These are phyloP conservation scores for Salvelinus namaycush DNA, from an alignment of 2,113 vertebrate genomes.

Conservation along the genomic window DNA sequence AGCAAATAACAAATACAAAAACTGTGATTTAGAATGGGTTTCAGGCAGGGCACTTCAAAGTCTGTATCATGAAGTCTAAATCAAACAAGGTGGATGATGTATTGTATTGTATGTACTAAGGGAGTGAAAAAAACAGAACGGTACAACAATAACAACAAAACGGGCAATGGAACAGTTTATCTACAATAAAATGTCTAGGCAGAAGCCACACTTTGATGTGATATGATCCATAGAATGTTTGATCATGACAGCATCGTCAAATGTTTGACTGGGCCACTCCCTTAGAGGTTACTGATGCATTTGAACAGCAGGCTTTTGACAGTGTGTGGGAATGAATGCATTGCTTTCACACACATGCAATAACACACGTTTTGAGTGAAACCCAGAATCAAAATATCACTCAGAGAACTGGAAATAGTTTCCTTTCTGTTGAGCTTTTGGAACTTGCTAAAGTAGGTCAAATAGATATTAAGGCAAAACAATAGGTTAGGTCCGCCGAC, in stretches of 20 bases:
- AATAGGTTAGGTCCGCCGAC: constrained; percentile 53
- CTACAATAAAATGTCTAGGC: background rate
- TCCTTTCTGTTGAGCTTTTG: constrained; percentile 1
- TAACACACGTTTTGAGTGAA: constrained; percentile 12
- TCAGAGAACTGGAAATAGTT: constrained; percentile 5
- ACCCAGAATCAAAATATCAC: constrained; percentile 12
- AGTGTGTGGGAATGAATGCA: constrained; percentile 12
- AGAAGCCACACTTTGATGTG: background rate
- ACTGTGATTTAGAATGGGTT: constrained; percentile 10
- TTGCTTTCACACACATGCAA: background rate
- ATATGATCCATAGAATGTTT: constrained; percentile 5
- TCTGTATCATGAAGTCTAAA: background rate
- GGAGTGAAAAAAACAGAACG: constrained; percentile 8
- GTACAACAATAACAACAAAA: constrained; percentile 31
- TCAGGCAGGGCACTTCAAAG: background rate
- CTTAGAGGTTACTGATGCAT: constrained; percentile 10
- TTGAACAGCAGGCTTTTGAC: constrained; percentile 19
- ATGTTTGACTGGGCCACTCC: constrained; percentile 24
- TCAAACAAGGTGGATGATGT: background rate
- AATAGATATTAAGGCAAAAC: constrained; percentile 22
- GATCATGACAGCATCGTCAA: constrained; percentile 14
- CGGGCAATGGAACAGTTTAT: background rate
- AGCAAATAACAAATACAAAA: constrained; percentile 28
- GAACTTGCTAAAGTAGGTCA: constrained; percentile 3
- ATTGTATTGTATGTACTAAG: background rate